Evolutionary conservation across 2,113 vertebrate species (phyloP), one percentile per base, ranked within the genome.

Genomic region (Phalacrocorax pelagicus): DNA sequence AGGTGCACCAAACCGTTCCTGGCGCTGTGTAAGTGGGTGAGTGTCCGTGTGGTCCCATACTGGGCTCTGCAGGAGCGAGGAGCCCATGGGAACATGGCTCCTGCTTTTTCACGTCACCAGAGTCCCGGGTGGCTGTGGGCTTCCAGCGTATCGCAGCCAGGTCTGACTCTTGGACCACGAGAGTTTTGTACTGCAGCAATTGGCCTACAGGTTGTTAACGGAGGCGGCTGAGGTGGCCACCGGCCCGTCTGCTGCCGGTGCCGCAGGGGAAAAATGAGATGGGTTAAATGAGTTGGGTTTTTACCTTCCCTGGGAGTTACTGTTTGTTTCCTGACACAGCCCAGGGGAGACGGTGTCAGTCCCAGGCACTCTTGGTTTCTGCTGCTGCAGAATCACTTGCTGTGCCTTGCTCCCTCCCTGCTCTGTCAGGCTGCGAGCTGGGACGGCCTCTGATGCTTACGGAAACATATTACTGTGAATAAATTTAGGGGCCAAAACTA

Each of bases 391-490:
- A 67, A 80, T 74, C 90, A 67, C 81, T 34, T 67, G 51, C 81
- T 94, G 96, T 94, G 97, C 96, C 97, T 95, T 69, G 74, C 97
- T 96, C 80, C 14, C 21, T 38, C 34, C 82, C 38, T 9, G 59
- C 80, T 61, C 78, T 77, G 80, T 82, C 92, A 86, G 81, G 38
- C 89, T 92, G 82, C 51, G 44, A n/a, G 58, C n/a, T 47, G 20
- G 85, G 95, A 85, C 72, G 82, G 80, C 75, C 72, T 32, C 59
- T 74, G 84, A 93, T 97, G 96, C 98, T 97, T 92, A 95, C 97
- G 98, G 98, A 97, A 98, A 82, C 91, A 26, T 90, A 86, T 98
- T 96, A 63, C 90, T 94, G 70, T 70, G 92, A 90, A 97, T 96
- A 84, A 97, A 98, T 98, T 96, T 94, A 97, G 95, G 92, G 54